These are phyloP conservation scores for Phasianus colchicus DNA, from an alignment of 2,113 vertebrate genomes.

Conservation along the genomic window DNA sequence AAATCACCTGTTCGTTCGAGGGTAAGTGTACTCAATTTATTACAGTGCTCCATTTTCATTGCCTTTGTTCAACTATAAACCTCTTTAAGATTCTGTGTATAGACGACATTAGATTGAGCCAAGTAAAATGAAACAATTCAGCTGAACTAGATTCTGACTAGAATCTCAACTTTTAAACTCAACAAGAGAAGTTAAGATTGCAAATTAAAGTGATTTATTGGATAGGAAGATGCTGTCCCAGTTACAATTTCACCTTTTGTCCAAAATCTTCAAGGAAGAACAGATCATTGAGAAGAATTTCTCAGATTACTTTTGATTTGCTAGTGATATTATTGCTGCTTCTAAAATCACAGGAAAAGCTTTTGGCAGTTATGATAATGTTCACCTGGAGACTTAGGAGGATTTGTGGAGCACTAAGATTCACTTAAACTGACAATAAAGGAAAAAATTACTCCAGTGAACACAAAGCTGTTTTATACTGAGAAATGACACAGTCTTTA, in stretches of 20 bases:
- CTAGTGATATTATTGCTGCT: not conserved
- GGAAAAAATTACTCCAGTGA: not conserved
- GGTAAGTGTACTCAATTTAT: not conserved
- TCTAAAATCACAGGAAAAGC: not conserved
- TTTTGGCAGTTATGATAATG: not conserved
- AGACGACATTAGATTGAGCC: not conserved
- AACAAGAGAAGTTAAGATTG: not conserved
- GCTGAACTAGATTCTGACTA: not conserved
- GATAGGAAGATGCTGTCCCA: not conserved
- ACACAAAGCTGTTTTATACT: not conserved
- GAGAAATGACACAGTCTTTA: not conserved
- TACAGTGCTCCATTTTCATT: not conserved
- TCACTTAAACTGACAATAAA: not conserved
- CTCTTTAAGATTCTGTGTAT: not conserved
- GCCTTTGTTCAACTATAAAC: slow-evolving; percentile 7
- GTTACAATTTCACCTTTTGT: not conserved
- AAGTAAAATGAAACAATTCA: not conserved
- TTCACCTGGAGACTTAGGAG: not conserved
- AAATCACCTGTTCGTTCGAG: not conserved
- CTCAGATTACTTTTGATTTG: not conserved
- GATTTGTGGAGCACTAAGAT: not conserved
- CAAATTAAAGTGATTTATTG: not conserved
- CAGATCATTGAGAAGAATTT: not conserved
- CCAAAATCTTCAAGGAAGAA: not conserved
- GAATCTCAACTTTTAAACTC: not conserved